Evolutionary conservation across 2,888 invertebrate species (phyloP), one percentile per base, ranked within the genome.

Genomic region (Unio pictorum): DNA sequence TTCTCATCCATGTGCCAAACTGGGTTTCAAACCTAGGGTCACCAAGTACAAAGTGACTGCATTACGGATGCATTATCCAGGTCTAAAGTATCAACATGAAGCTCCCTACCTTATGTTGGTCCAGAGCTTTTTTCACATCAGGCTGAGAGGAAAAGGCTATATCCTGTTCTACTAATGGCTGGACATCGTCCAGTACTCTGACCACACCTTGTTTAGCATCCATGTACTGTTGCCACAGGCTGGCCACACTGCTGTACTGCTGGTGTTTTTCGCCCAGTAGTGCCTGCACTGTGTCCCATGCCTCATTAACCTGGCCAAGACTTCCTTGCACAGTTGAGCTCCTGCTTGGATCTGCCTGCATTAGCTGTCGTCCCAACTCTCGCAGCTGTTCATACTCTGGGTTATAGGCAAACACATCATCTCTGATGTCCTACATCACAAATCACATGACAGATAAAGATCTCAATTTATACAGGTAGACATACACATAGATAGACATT

Each of bases 281-380:
- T 17, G 75, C 78, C 68, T 87, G 86, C 1, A 84, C 75, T n/a
- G 79, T 69, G 66, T 89, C 88, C 87, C 87, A 88, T 6, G 80
- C 81, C 54, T 80, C 75, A 60, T 83, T 86, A 55, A 88, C 78
- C 68, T 82, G 77, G 28, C 66, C 72, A 23, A 87, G 78, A 63
- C 81, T 81, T 54, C 79, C 78, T 75, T 88, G 86, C n/a, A 86
- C 82, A 30, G 79, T 75, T 1, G 78, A 71, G 17, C 78, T 76
- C 65, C 84, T 83, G 56, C 74, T 71, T 28, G 80, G 77, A 73
- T 88, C 89, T 18, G 81, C 78, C 59, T 84, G 81, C 82, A 84
- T 83, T 69, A 89, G 84, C 73, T 87, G 85, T 26, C 84, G 95
- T 94, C 90, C 97, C 94, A 91, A 95, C 94, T 86, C 94, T 93